phyloP scores from a whole-genome alignment of 1,140 invertebrate genomes.

The Aphis gossypii region DNA sequence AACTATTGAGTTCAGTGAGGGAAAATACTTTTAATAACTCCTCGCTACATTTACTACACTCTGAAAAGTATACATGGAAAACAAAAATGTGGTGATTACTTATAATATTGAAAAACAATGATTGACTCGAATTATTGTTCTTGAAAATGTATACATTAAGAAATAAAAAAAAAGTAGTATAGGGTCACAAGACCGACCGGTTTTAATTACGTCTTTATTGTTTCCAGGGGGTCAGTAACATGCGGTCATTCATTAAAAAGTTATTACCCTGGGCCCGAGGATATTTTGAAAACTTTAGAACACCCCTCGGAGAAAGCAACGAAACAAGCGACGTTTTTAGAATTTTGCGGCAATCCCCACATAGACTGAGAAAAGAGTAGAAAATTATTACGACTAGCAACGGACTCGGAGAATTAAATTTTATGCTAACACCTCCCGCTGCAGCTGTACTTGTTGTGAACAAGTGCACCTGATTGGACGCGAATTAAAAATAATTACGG shows the following conservation, averaged over 20 bases:
- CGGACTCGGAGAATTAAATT: conserved; percentile 39
- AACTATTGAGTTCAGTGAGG: background rate
- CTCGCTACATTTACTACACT: background rate
- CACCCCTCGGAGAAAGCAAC: background rate
- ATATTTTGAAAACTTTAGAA: conserved; percentile 42
- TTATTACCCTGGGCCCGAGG: background rate
- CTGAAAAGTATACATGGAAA: background rate
- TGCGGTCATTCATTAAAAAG: conserved; percentile 57
- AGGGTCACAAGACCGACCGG: background rate
- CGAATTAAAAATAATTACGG: conserved; percentile 45
- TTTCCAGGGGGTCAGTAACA: background rate
- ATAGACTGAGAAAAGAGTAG: background rate
- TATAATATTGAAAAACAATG: background rate
- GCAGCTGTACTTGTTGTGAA: background rate
- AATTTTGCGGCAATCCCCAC: background rate
- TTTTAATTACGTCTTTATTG: conserved; percentile 54
- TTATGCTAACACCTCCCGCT: conserved; percentile 23
- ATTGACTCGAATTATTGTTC: background rate
- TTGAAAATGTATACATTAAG: background rate
- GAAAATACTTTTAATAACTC: background rate
- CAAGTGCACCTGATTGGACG: conserved; percentile 42
- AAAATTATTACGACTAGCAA: conserved; percentile 6
- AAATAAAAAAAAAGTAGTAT: background rate
- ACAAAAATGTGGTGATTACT: background rate
- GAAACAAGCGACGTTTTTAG: conserved; percentile 40